Conservation (phyloP, 2,113 vertebrate species). For the Puffinus mauretanicus region DNA sequence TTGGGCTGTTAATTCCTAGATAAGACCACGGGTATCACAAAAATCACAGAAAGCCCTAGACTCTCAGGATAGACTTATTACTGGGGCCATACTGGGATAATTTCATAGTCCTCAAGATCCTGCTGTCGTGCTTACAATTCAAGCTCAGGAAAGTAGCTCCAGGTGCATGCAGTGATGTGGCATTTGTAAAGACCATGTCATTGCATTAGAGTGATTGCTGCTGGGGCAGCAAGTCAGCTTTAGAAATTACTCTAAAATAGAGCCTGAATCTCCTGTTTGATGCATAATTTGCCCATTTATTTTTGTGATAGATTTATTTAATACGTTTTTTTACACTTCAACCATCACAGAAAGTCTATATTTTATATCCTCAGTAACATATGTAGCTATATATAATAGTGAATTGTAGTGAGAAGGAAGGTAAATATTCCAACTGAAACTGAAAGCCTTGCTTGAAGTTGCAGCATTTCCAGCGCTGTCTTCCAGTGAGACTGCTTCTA, state of each 20-base stretch:
- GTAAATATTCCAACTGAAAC: background rate
- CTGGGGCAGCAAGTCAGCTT: background rate
- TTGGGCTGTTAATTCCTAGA: background rate
- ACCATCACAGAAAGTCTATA: background rate
- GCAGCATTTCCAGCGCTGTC: background rate
- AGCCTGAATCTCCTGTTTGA: background rate
- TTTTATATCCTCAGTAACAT: background rate
- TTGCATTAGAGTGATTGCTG: conserved; percentile 9
- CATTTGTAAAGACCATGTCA: background rate
- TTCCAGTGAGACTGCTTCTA: background rate
- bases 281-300: background rate
- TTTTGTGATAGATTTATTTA: background rate
- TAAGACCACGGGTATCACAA: background rate
- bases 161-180: background rate
- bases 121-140: conserved; percentile 54
- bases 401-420: background rate
- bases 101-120: conserved; percentile 27
- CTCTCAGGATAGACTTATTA: background rate
- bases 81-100: background rate
- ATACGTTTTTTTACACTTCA: background rate
- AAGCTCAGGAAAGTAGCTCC: background rate
- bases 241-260: background rate
- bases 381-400: background rate
- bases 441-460: background rate
- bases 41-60: background rate